Evolutionary conservation across 2,113 vertebrate species (phyloP).

Genomic region (Scortum barcoo): DNA sequence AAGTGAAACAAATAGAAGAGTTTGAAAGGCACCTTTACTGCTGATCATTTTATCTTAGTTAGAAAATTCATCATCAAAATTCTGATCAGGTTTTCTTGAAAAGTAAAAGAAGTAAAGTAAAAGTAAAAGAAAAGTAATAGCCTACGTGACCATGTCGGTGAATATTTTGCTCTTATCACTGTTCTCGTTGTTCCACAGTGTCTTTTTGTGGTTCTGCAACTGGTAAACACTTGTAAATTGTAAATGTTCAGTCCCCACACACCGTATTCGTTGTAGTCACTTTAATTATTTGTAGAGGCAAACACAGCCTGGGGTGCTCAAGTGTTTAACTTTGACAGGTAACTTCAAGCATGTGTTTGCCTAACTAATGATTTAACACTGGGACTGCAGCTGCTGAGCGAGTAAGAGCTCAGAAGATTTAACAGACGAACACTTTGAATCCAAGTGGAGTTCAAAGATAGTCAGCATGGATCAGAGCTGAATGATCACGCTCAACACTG

Average conservation of each 20-base stretch:
- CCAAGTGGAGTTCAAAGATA: slow-evolving; percentile 43
- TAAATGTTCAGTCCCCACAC: no score
- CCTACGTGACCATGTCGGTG: background rate
- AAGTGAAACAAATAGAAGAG: background rate
- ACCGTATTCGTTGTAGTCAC: background rate
- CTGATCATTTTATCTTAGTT: background rate
- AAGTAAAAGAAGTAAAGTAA: background rate
- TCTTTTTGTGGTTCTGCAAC: background rate
- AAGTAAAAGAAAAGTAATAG: background rate
- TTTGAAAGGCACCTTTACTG: background rate
- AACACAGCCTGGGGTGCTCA: no score
- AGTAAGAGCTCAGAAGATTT: background rate
- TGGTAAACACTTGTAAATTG: background rate
- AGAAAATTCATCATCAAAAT: no score
- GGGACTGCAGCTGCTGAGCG: background rate
- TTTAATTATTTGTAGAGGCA: background rate
- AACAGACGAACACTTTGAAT: slow-evolving; percentile 34
- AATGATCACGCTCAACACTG: slow-evolving; percentile 16
- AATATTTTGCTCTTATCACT: background rate
- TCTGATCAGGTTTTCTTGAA: background rate
- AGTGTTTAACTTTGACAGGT: background rate
- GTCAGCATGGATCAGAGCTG: slow-evolving; percentile 32
- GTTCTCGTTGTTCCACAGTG: background rate
- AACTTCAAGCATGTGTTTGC: slow-evolving; percentile 18
- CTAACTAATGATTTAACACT: background rate